phyloP scores from a whole-genome alignment of 2,113 vertebrate genomes.

The Murina feae region DNA sequence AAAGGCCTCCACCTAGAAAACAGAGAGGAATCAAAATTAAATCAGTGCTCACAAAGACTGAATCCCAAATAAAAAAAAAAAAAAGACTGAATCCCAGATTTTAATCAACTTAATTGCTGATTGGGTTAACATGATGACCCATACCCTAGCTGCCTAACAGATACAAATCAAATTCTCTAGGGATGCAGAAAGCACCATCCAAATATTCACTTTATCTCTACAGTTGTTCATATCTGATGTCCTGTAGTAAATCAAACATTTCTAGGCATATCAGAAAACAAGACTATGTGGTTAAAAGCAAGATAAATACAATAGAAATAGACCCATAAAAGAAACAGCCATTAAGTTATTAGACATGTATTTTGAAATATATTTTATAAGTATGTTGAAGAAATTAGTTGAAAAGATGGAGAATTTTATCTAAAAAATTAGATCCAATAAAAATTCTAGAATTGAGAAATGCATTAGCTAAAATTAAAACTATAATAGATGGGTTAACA shows the following conservation, averaged over 20 bases:
- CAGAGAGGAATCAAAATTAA: background rate
- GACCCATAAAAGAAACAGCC: background rate
- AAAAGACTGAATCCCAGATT: background rate
- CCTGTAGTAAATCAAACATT: background rate
- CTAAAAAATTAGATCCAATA: background rate
- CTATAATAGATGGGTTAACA: background rate
- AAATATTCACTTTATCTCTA: background rate
- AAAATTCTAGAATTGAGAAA: conserved; percentile 1
- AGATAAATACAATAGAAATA: conserved; percentile 21
- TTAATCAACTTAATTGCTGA: background rate
- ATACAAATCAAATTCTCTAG: background rate
- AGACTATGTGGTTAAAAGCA: background rate
- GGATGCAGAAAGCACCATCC: background rate
- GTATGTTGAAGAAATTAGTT: conserved; percentile 21
- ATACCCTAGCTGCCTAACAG: background rate
- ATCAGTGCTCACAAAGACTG: background rate
- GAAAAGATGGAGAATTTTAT: background rate
- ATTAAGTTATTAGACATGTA: background rate
- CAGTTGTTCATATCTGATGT: background rate
- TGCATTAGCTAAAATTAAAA: background rate
- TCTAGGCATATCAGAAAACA: background rate
- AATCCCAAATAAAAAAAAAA: too few species aligned
- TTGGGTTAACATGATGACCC: background rate
- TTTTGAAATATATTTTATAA: background rate
- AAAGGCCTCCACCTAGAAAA: background rate